phyloP scores from a whole-genome alignment of 2,888 invertebrate genomes.

The Leptinotarsa rubiginosa region DNA sequence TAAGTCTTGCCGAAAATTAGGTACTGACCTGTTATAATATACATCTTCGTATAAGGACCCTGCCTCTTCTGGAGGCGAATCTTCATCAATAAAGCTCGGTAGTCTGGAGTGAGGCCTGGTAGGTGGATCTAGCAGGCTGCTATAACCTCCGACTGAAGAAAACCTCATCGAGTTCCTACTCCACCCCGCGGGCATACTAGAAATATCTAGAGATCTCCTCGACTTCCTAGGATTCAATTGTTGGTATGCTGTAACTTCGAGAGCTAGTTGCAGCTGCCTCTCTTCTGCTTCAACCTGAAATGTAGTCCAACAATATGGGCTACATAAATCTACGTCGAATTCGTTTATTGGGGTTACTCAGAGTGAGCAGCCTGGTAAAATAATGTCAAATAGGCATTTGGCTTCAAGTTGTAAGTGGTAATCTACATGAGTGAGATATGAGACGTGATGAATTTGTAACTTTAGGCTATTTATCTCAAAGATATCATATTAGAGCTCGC shows the following conservation, averaged over 20 bases:
- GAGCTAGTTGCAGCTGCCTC: slow-evolving; percentile 78
- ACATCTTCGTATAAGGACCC: slow-evolving; percentile 61
- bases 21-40: slow-evolving; percentile 58
- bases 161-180: slow-evolving; percentile 68
- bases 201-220: slow-evolving; percentile 73
- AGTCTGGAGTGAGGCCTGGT: slow-evolving; percentile 71
- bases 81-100: slow-evolving; percentile 71
- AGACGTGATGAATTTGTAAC: too few relatives aligned
- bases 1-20: background rate
- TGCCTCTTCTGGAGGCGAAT: slow-evolving; percentile 64
- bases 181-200: slow-evolving; percentile 70
- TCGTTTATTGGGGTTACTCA: too few relatives aligned
- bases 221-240: slow-evolving; percentile 67
- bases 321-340: too few relatives aligned
- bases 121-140: slow-evolving; percentile 76
- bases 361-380: too few relatives aligned
- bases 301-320: background rate
- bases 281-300: slow-evolving; percentile 75
- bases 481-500: too few relatives aligned
- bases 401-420: too few relatives aligned
- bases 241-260: slow-evolving; percentile 76
- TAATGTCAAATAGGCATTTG: too few relatives aligned
- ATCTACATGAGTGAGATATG: too few relatives aligned
- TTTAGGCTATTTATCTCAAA: too few relatives aligned
- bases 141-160: slow-evolving; percentile 78